Percentiles rank a stretch among this genome's conserved stretches.
Evolutionary conservation across 2,797 vertebrate species (phyloP).

Genomic region (Myoxocephalus aenaeus): DNA sequence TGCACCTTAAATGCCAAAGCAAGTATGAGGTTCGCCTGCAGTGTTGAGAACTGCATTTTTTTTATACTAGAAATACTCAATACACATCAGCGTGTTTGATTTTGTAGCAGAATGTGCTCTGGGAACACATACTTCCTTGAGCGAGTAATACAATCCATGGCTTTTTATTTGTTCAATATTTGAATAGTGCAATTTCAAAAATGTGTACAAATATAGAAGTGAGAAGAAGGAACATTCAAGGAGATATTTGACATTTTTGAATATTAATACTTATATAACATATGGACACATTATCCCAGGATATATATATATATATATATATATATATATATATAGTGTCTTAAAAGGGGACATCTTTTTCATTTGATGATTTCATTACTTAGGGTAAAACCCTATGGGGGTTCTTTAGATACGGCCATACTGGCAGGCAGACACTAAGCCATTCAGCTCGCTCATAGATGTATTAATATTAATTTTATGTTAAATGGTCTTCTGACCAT

Average conservation of each 20-base stretch:
- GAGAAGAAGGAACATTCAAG: not conserved
- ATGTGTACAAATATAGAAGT: not conserved
- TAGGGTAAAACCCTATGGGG: not conserved
- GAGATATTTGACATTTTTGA: not conserved
- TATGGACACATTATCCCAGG: not conserved
- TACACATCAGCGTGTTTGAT: constrained; percentile 23
- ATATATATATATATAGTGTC: not conserved
- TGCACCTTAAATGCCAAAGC: constrained; percentile 23
- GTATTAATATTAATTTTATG: not conserved
- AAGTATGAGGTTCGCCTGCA: constrained; percentile 5
- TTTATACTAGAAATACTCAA: constrained; percentile 2
- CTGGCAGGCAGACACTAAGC: not conserved
- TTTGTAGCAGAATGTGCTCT: constrained; percentile 1
- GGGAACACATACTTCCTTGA: not conserved
- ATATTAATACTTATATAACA: not conserved
- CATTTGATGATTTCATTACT: constrained; percentile 1
- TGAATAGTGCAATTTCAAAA: not conserved
- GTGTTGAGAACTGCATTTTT: not conserved
- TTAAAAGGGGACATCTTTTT: not conserved
- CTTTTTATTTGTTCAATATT: not conserved
- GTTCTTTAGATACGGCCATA: not conserved
- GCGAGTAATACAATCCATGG: not conserved
- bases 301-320: too few species aligned
- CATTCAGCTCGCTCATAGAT: not conserved
- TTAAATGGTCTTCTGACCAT: not conserved